These are phyloP conservation scores for Lucinisca nassula DNA, from an alignment of 2,888 invertebrate species.

Conservation along the genomic window DNA sequence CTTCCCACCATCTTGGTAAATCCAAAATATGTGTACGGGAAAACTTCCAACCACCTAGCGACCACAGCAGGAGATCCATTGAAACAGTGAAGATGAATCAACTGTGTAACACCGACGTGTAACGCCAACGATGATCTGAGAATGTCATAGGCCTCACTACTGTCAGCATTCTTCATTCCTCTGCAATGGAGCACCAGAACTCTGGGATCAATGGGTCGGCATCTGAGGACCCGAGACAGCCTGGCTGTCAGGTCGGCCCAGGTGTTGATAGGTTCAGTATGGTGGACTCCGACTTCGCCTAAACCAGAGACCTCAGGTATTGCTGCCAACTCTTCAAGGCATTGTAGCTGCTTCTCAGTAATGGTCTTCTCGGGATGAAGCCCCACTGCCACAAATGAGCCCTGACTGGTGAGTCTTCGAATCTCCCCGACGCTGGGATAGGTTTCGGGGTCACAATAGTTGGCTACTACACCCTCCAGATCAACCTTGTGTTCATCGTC, in stretches of 20 bases:
- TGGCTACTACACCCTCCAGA: background rate
- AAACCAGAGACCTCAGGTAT: background rate
- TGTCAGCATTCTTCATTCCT: background rate
- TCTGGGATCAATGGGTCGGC: background rate
- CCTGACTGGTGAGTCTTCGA: background rate
- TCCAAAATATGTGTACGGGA: conserved; percentile 4
- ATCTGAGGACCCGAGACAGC: background rate
- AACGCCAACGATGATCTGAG: background rate
- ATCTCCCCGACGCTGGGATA: background rate
- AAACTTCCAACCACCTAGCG: background rate
- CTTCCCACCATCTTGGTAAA: conserved; percentile 3
- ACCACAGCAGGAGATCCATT: background rate
- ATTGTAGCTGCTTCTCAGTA: background rate
- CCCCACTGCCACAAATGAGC: background rate
- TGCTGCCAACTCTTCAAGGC: background rate
- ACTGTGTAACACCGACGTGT: background rate
- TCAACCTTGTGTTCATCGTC: background rate
- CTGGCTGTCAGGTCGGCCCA: background rate
- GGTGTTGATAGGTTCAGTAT: background rate
- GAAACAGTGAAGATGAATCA: conserved; percentile 9
- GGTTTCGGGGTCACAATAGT: background rate
- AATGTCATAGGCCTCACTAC: background rate
- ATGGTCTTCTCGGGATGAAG: background rate
- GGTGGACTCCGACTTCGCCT: background rate
- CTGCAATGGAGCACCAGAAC: background rate